phyloP scores from a whole-genome alignment of 2,113 vertebrate species.

The Petrocephalus zakoni region DNA sequence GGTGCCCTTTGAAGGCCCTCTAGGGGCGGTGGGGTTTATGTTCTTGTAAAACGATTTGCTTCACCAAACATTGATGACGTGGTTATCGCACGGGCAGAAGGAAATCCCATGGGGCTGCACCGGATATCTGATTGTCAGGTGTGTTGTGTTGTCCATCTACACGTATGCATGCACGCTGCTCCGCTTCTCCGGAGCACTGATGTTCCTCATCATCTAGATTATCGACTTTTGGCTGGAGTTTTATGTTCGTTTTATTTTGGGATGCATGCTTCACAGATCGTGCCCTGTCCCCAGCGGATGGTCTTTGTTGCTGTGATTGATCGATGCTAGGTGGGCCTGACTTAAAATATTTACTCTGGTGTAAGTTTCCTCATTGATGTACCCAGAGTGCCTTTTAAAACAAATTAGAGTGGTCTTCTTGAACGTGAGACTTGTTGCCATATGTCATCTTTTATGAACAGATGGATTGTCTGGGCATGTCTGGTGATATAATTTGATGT shows the following conservation, averaged over 20 bases:
- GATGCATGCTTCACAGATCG: background rate
- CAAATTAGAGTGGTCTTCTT: background rate
- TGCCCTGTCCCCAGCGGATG: background rate
- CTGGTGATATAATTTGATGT: background rate
- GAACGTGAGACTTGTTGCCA: background rate
- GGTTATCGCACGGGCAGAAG: background rate
- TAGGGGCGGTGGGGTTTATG: slow-evolving; percentile 46
- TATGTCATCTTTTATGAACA: slow-evolving; percentile 4
- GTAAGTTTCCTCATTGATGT: background rate
- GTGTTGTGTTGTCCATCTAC: background rate
- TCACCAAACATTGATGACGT: background rate
- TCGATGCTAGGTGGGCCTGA: background rate
- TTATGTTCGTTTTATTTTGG: background rate
- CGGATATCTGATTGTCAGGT: background rate
- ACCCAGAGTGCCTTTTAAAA: background rate
- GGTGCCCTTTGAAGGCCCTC: slow-evolving; percentile 48
- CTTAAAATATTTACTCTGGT: background rate
- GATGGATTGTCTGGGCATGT: background rate
- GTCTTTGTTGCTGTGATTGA: background rate
- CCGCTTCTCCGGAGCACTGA: background rate
- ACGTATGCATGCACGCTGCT: background rate
- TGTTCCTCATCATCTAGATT: background rate
- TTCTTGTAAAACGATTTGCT: slow-evolving; percentile 17
- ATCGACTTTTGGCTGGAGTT: background rate
- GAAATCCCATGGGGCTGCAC: background rate